These are phyloP conservation scores for Cantharis nigra DNA, from an alignment of 2,888 invertebrate genomes.

Conservation along the genomic window DNA sequence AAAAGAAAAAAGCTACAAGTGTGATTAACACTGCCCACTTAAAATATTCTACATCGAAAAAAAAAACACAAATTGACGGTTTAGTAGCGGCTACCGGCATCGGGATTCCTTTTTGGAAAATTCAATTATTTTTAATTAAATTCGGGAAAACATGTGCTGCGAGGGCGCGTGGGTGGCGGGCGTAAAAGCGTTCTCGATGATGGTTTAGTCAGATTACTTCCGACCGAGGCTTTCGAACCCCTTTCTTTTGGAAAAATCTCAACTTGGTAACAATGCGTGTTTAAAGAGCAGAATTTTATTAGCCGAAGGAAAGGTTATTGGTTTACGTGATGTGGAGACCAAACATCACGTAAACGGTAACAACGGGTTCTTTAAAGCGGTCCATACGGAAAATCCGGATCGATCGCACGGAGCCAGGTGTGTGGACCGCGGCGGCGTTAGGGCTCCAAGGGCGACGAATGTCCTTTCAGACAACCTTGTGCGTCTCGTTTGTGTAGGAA, in stretches of 20 bases:
- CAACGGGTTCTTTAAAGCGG: neutral
- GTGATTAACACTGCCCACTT: slow-evolving; percentile 1
- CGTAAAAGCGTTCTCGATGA: neutral
- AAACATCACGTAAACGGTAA: slow-evolving; percentile 20
- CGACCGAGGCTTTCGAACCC: neutral
- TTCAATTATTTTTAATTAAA: neutral
- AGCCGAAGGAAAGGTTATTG: neutral
- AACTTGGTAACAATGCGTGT: neutral
- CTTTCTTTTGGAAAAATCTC: neutral
- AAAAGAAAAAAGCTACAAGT: slow-evolving; percentile 5
- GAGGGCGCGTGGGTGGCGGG: neutral
- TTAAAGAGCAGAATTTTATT: neutral
- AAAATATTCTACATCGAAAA: neutral
- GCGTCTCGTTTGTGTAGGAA: slow-evolving; percentile 16
- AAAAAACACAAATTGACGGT: neutral
- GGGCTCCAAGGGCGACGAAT: slow-evolving; percentile 32
- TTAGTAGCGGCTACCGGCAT: neutral
- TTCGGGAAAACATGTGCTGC: neutral
- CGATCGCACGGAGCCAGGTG: neutral
- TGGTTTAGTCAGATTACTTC: neutral
- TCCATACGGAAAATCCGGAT: neutral
- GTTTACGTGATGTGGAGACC: slow-evolving; percentile 30
- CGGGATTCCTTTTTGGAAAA: neutral
- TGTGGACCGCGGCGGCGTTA: slow-evolving; percentile 5
- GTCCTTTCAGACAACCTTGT: slow-evolving; percentile 33